Conservation (phyloP, 2,888 invertebrate genomes). For the Gandaritis pyraliata region DNA sequence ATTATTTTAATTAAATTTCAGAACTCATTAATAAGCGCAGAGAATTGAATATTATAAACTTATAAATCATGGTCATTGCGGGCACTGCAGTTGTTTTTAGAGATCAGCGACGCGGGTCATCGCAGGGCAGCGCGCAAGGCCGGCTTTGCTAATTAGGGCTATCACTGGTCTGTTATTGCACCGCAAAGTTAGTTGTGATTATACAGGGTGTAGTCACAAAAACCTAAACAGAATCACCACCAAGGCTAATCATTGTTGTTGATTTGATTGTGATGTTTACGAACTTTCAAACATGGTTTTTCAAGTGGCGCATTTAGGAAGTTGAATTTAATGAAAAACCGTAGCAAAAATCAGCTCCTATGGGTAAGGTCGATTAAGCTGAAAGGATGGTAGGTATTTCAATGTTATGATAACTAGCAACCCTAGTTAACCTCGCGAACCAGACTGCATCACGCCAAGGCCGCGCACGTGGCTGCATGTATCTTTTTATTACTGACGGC, state of each 20-base stretch:
- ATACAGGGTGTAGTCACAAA: no score
- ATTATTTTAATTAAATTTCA: neutral
- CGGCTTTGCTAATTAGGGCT: slow-evolving; percentile 27
- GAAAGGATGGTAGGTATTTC: no score
- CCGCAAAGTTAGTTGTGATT: no score
- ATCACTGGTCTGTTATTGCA: neutral
- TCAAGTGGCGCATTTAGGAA: no score
- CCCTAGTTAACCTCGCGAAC: slow-evolving; percentile 19
- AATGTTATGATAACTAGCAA: neutral
- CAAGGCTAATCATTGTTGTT: no score
- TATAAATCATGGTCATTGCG: slow-evolving; percentile 24
- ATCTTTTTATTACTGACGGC: slow-evolving; percentile 9
- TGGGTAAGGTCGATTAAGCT: no score
- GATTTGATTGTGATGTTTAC: no score
- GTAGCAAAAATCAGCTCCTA: no score
- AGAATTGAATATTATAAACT: slow-evolving; percentile 18
- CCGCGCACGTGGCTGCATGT: slow-evolving; percentile 25
- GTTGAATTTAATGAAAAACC: no score
- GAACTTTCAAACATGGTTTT: no score
- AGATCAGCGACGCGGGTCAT: slow-evolving; percentile 29
- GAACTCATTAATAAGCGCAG: slow-evolving; percentile 10
- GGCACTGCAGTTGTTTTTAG: slow-evolving; percentile 30
- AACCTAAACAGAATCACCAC: no score
- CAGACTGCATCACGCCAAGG: slow-evolving; percentile 27
- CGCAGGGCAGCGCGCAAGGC: slow-evolving; percentile 33